Evolutionary conservation across 2,888 invertebrate species (phyloP).

Genomic region (Heliconius charithonia): DNA sequence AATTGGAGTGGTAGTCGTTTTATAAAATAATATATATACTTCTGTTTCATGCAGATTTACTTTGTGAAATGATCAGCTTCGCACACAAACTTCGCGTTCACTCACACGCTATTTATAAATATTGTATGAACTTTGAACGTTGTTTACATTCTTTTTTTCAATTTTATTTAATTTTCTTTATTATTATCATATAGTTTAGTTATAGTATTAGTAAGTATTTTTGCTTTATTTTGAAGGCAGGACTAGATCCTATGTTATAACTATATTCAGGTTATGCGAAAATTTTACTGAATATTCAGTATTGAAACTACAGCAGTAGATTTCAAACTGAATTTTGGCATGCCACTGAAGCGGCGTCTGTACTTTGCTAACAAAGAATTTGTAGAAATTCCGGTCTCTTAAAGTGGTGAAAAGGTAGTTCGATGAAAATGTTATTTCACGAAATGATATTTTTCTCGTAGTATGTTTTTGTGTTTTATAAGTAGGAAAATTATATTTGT

Average conservation of each 20-base stretch:
- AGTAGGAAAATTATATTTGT: neutral
- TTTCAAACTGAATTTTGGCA: slow-evolving; percentile 2
- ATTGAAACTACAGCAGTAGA: neutral
- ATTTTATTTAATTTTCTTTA: too few relatives aligned
- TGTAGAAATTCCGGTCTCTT: neutral
- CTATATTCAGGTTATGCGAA: neutral
- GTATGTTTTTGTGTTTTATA: neutral
- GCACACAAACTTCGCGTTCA: too few relatives aligned
- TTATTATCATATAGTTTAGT: too few relatives aligned
- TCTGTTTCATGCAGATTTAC: too few relatives aligned
- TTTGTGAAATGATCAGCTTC: too few relatives aligned
- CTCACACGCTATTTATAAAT: too few relatives aligned
- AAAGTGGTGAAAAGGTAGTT: neutral
- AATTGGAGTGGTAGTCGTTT: neutral
- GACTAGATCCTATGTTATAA: too few relatives aligned
- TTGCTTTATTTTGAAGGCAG: too few relatives aligned
- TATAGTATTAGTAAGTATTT: too few relatives aligned
- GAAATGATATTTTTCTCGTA: neutral
- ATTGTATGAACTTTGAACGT: too few relatives aligned
- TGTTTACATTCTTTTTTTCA: too few relatives aligned
- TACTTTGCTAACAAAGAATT: neutral
- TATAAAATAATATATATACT: neutral
- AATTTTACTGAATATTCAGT: neutral
- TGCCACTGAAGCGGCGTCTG: slow-evolving; percentile 12
- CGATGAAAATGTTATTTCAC: neutral